These are phyloP conservation scores for Esperia sulphurella DNA, from an alignment of 2,888 invertebrate genomes.

Conservation along the genomic window DNA sequence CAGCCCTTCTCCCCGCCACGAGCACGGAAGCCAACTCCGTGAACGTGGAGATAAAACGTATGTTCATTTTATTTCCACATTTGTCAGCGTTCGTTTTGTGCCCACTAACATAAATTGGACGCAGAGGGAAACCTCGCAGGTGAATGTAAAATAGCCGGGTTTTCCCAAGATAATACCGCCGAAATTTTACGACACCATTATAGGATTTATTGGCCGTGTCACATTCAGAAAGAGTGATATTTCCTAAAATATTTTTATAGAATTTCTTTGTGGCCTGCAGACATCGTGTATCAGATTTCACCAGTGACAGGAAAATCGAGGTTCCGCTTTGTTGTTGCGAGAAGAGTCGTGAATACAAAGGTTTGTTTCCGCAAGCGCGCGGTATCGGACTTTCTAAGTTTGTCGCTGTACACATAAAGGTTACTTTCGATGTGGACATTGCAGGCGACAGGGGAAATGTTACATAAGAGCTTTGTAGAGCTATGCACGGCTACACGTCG, in stretches of 20 bases:
- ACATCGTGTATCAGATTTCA: slow-evolving; percentile 17
- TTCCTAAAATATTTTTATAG: slow-evolving; percentile 50
- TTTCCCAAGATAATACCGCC: slow-evolving; percentile 76
- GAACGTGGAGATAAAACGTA: slow-evolving; percentile 74
- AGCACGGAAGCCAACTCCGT: slow-evolving; percentile 60
- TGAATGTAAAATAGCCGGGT: slow-evolving; percentile 78
- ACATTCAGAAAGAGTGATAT: slow-evolving; percentile 64
- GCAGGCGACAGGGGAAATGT: background rate
- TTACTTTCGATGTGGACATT: background rate
- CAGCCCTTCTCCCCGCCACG: slow-evolving; percentile 23
- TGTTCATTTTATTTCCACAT: slow-evolving; percentile 79
- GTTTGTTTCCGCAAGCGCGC: background rate
- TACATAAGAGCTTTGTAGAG: background rate
- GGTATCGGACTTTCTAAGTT: background rate
- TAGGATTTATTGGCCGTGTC: slow-evolving; percentile 74
- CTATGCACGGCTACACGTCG: slow-evolving; percentile 20
- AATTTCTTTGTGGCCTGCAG: slow-evolving; percentile 27
- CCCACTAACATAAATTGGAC: slow-evolving; percentile 79
- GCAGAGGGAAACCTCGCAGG: slow-evolving; percentile 76
- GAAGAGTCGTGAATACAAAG: slow-evolving; percentile 2
- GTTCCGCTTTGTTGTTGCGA: slow-evolving; percentile 1
- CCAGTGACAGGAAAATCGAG: slow-evolving; percentile 4
- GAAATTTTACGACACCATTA: slow-evolving; percentile 78
- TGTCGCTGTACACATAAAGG: background rate
- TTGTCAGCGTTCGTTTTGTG: slow-evolving; percentile 79